Percentiles rank a stretch among this genome's conserved stretches.
Conservation (phyloP, 1,140 invertebrate species). For the Magallana angulata region DNA sequence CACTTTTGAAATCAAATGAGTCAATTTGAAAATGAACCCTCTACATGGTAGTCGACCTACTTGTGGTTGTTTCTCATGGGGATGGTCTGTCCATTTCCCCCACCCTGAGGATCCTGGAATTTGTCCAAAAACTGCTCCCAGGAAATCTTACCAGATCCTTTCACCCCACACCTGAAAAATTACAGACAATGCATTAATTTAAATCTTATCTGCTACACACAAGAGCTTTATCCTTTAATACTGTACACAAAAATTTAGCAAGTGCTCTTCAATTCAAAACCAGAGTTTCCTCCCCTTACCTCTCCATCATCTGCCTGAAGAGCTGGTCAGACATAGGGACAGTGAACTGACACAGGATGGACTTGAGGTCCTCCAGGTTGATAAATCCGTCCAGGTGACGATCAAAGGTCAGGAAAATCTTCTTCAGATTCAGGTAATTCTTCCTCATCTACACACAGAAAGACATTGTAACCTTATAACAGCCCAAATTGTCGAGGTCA, state of each 20-base stretch:
- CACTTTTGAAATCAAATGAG: too few relatives aligned
- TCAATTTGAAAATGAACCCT: too few relatives aligned
- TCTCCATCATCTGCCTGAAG: slow-evolving; percentile 75
- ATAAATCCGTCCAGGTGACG: slow-evolving; percentile 73
- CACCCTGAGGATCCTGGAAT: slow-evolving; percentile 72
- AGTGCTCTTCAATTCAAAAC: neutral
- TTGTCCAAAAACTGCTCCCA: slow-evolving; percentile 78
- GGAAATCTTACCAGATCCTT: slow-evolving; percentile 71
- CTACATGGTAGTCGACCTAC: slow-evolving; percentile 60
- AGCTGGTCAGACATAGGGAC: slow-evolving; percentile 77
- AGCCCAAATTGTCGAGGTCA: too few relatives aligned
- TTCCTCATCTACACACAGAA: slow-evolving; percentile 69
- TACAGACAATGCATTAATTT: neutral
- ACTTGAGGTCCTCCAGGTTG: slow-evolving; percentile 72
- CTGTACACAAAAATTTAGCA: too few relatives aligned
- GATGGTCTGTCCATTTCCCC: slow-evolving; percentile 76
- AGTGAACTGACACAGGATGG: slow-evolving; percentile 74
- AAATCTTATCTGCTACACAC: neutral
- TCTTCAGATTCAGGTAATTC: slow-evolving; percentile 75
- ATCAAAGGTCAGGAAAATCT: slow-evolving; percentile 75
- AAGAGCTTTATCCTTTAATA: neutral
- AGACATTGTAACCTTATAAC: neutral
- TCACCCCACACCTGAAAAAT: slow-evolving; percentile 71
- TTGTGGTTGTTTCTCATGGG: slow-evolving; percentile 76
- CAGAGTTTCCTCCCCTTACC: slow-evolving; percentile 56